Base-by-base conservation (phyloP, 2,888 invertebrate species). In the Idaea biselata region DNA sequence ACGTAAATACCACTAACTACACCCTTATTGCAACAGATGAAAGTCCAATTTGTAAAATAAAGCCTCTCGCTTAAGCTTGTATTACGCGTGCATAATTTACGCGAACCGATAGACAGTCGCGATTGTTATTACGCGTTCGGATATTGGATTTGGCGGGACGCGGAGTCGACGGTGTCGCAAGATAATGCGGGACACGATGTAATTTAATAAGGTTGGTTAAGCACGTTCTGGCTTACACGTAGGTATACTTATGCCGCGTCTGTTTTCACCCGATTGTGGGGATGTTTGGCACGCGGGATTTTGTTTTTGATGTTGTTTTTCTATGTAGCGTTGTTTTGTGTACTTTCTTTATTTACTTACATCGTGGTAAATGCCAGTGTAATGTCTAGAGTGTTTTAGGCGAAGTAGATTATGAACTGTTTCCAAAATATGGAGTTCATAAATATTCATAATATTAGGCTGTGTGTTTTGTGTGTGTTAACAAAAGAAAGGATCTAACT, bases 71-170 rank as follows among this genome's bases (percentile, higher is more conserved):
- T 60, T 63, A 66, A 71, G 63, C 64, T 78, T 79, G 76, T 68
- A 69, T 69, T 63, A 73, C 73, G 78, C 84, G 86, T 91, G 89
- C 90, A 91, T 91, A 91, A 91, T 91, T 91, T 91, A 91, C 88
- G 88, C 87, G 89, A 82, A 87, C 81, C 91, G 91, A 90, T 91
- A 89, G 90, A 88, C 87, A 85, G 80, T 84, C 87, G 88, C 90
- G 88, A 90, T 88, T 90, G 91, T 90, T 91, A 91, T 91, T 91
- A 88, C 89, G 86, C 87, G 87, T 83, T 79, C 84, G 90, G 89
- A 88, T 91, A 91, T 91, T 91, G 90, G 89, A 87, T 89, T 88
- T 83, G 89, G 87, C 84, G 83, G 81, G 79, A 80, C 78, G 71
- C 70, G 74, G 72, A 74, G 79, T 18, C 78, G 78, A 76, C 78